These are phyloP conservation scores for Columba livia DNA, from an alignment of 2,113 vertebrate species.

Conservation along the genomic window DNA sequence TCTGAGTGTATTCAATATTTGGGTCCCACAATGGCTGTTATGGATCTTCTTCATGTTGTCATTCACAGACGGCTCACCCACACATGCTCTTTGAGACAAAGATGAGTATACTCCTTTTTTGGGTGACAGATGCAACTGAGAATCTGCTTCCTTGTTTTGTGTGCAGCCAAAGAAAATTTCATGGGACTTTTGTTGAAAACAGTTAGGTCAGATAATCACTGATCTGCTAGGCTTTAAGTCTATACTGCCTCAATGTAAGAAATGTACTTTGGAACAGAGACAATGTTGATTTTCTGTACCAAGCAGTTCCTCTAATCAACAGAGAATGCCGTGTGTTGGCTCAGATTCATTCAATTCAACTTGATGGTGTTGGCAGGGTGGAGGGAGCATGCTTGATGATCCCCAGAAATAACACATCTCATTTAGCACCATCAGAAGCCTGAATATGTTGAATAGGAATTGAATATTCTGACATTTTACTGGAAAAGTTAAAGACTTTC, in stretches of 20 bases:
- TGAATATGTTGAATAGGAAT: background rate
- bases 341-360: background rate
- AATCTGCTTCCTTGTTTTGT: background rate
- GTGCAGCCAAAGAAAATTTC: background rate
- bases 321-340: background rate
- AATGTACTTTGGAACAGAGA: background rate
- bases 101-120: background rate
- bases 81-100: background rate
- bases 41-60: background rate
- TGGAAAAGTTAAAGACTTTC: background rate
- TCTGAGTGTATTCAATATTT: background rate
- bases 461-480: background rate
- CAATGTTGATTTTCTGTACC: background rate
- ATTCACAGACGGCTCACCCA: background rate
- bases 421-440: background rate
- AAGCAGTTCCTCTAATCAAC: background rate
- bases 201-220: background rate
- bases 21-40: background rate
- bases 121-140: background rate
- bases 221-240: background rate
- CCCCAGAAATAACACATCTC: background rate
- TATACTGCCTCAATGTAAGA: background rate
- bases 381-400: background rate
- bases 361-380: background rate
- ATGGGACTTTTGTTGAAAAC: background rate